Evolutionary conservation across 2,888 invertebrate species (phyloP).

Genomic region (Peribatodes rhomboidaria): DNA sequence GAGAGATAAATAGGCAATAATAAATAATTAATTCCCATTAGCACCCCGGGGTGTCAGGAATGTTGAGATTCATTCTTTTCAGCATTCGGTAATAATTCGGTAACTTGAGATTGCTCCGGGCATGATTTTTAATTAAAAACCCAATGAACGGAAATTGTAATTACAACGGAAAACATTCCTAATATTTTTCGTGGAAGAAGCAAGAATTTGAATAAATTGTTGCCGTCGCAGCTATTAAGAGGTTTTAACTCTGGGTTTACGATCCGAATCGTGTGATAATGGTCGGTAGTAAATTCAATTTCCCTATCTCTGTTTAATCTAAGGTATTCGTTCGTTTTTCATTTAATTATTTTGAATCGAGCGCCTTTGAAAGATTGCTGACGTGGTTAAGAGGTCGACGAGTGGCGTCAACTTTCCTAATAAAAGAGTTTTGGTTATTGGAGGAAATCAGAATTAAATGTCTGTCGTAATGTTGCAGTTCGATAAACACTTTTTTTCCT

Average conservation of each 20-base stretch:
- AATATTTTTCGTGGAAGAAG: slow-evolving; percentile 57
- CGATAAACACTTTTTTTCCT: no score
- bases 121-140: slow-evolving; percentile 37
- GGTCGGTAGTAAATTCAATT: slow-evolving; percentile 68
- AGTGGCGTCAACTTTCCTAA: slow-evolving; percentile 16
- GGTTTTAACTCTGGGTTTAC: slow-evolving; percentile 70
- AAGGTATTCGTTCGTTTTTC: slow-evolving; percentile 55
- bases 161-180: slow-evolving; percentile 52
- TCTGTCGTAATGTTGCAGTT: neutral
- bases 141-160: slow-evolving; percentile 48
- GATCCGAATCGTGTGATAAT: slow-evolving; percentile 70
- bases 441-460: slow-evolving; percentile 7
- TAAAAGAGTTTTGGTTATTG: slow-evolving; percentile 23
- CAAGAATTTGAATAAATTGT: slow-evolving; percentile 71
- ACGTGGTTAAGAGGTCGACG: neutral
- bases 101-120: slow-evolving; percentile 15
- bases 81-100: slow-evolving; percentile 20
- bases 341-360: slow-evolving; percentile 52
- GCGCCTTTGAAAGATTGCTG: slow-evolving; percentile 15
- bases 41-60: slow-evolving; percentile 18
- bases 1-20: slow-evolving; percentile 50
- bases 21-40: slow-evolving; percentile 45
- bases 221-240: slow-evolving; percentile 68
- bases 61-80: slow-evolving; percentile 10
- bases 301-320: slow-evolving; percentile 64